Conservation (phyloP, 2,113 vertebrate species). For the Amblyopsis rosae region DNA sequence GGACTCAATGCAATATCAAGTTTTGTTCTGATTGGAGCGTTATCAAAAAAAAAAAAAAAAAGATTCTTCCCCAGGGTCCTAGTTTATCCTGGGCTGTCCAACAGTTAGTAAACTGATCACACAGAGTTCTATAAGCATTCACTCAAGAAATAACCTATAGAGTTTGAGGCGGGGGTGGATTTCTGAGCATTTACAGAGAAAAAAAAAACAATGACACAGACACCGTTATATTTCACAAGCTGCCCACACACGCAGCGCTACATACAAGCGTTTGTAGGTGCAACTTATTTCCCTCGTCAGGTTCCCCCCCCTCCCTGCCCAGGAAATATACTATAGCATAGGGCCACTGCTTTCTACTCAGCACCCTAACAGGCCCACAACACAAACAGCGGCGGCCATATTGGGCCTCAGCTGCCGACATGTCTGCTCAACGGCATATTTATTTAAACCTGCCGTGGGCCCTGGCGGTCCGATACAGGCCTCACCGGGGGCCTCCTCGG, state of each 20-base stretch:
- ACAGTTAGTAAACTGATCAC: conserved; percentile 2
- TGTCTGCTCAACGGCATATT: conserved; percentile 70
- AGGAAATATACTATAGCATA: conserved; percentile 39
- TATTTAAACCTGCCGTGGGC: conserved; percentile 72
- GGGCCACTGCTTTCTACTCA: conserved; percentile 42
- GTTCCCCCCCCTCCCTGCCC: conserved; percentile 30
- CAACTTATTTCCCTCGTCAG: conserved; percentile 21
- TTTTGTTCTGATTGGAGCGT: neutral
- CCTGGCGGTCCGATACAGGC: conserved; percentile 44
- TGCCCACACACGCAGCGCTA: conserved; percentile 24
- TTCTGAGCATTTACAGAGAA: neutral
- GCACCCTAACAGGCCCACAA: conserved; percentile 58
- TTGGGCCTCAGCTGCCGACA: conserved; percentile 65
- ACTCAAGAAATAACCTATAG: neutral
- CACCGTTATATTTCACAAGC: conserved; percentile 8
- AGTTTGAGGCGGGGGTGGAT: neutral
- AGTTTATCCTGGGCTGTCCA: neutral
- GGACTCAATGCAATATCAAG: neutral
- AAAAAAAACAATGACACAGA: conserved; percentile 17
- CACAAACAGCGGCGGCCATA: conserved; percentile 62
- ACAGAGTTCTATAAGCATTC: conserved; percentile 8
- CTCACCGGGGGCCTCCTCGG: conserved; percentile 64
- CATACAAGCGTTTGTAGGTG: conserved; percentile 13
- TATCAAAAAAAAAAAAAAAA: no score
- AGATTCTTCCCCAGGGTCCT: neutral